phyloP scores from a whole-genome alignment of 2,113 vertebrate species.

The Chlamydotis undulata region DNA sequence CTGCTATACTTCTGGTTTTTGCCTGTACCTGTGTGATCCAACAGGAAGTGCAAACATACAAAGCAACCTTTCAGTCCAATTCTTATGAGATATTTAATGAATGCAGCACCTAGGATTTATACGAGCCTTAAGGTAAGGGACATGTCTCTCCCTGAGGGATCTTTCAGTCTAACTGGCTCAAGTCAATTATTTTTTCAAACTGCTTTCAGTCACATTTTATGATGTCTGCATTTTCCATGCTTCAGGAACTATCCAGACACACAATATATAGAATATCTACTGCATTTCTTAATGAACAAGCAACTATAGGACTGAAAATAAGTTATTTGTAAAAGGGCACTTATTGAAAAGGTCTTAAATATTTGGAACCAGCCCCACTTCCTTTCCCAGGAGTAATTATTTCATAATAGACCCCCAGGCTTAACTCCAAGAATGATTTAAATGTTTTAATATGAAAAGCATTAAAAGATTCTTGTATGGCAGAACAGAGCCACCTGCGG shows the following conservation, averaged over 20 bases:
- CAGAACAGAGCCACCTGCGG: not conserved
- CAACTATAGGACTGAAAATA: not conserved
- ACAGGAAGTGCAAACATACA: not conserved
- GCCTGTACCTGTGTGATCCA: not conserved
- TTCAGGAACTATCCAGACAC: not conserved
- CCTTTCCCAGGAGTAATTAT: not conserved
- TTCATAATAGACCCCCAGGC: not conserved
- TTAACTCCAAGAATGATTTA: not conserved
- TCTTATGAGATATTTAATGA: not conserved
- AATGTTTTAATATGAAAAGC: conserved; percentile 28
- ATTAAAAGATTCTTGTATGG: not conserved
- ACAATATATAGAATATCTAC: not conserved
- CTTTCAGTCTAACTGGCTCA: not conserved
- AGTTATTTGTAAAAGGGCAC: not conserved
- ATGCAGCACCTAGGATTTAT: not conserved
- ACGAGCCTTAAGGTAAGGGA: not conserved
- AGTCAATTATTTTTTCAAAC: not conserved
- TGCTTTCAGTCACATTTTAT: not conserved
- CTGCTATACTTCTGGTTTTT: not conserved
- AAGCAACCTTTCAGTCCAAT: not conserved
- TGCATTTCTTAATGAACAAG: not conserved
- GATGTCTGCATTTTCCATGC: not conserved
- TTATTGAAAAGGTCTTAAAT: not conserved
- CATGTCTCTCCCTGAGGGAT: not conserved
- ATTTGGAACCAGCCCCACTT: not conserved